Evolutionary conservation across 2,797 vertebrate genomes (phyloP), one percentile per base, ranked within the genome.

Genomic region (Helostoma temminkii): DNA sequence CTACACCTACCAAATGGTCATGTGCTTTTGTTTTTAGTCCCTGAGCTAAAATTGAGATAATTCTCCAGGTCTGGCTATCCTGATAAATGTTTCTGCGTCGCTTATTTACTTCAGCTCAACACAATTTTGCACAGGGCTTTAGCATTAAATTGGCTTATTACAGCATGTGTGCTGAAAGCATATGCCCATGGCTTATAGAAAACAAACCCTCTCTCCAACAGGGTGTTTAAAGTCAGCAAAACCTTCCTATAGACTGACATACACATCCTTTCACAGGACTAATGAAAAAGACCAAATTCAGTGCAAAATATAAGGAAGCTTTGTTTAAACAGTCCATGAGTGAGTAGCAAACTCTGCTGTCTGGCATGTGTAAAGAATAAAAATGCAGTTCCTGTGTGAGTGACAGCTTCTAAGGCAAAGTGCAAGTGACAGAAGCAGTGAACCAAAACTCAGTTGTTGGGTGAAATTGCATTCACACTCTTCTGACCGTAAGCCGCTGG

Each of bases 381-480:
- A 61, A 73, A 55, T 48, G n/a, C n/a, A 12, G 55, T 43, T 19
- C 24, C 18, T 49, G 65, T 50, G 67, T 54, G 68, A 78, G 64
- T 55, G 74, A 65, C 18, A 11, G 48, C 21, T 36, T 76, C 49
- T 78, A 59, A 78, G 61, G 45, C 12, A 2, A 78, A 57, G 53
- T 14, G 45, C 25, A 54, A 46, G 59, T 74, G 80, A 78, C 80
- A 53, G 61, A 65, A 26, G 55, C 76, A 74, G 55, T 83, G 80
- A 88, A 72, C 52, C 66, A 47, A 69, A 70, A 56, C 58, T 66
- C 59, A 76, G 59, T 80, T 80, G 75, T 61, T 85, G 77, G 70
- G 77, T 56, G 32, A 82, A 76, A 80, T 52, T 1, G 7, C 45
- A 60, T 71, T 84, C 70, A 78, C 74, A 78, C 72, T 80, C 71